These are phyloP conservation scores for Rhopilema esculentum DNA, from an alignment of 30 jellyfish, hydroid and myxozoan species.

Conservation along the genomic window DNA sequence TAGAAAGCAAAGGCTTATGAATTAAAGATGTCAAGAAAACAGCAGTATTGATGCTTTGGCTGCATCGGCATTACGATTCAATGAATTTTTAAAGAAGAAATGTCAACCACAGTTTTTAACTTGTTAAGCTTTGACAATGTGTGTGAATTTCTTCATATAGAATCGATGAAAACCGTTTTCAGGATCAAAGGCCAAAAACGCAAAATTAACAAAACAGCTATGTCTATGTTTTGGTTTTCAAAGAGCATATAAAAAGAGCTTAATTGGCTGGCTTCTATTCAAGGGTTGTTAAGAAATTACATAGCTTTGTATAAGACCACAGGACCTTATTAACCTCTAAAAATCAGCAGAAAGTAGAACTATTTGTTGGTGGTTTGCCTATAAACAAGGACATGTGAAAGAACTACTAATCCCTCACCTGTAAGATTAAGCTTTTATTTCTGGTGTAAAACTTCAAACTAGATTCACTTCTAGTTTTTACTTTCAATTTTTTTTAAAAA, in stretches of 20 bases:
- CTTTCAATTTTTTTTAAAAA: too few species aligned
- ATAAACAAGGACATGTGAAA: neutral
- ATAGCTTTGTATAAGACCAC: neutral
- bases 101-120: neutral
- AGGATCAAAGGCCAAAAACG: neutral
- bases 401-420: neutral
- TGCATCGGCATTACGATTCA: neutral
- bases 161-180: neutral
- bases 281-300: neutral
- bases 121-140: neutral
- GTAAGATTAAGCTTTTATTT: neutral
- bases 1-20: neutral
- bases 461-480: too few species aligned
- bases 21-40: neutral
- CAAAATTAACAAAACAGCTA: neutral
- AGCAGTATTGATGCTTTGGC: neutral
- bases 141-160: neutral
- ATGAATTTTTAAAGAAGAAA: neutral
- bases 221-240: neutral
- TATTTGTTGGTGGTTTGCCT: neutral
- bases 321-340: neutral
- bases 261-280: neutral
- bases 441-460: neutral
- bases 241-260: neutral
- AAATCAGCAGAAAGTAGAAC: neutral